Evolutionary conservation across 2,797 vertebrate genomes (phyloP).

Genomic region (Cirrhinus mrigala): DNA sequence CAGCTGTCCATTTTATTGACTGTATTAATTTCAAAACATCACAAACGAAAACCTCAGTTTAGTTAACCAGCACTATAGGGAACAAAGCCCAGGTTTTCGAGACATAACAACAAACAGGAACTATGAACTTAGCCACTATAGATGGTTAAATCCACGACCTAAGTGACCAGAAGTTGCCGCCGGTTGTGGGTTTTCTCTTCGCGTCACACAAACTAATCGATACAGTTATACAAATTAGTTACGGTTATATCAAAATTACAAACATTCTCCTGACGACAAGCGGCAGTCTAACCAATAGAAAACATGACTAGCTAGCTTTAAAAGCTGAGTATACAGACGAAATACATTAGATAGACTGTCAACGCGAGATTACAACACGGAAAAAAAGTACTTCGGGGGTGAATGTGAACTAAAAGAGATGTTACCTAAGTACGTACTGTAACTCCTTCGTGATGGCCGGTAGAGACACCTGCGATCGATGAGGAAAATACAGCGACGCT

Average conservation of each 20-base stretch:
- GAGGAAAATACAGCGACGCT: constrained; percentile 22
- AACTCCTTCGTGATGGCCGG: constrained; percentile 12
- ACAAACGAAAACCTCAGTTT: neutral
- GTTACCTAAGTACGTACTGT: constrained; percentile 26
- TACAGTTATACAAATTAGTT: neutral
- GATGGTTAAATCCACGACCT: neutral
- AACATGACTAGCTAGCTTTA: constrained; percentile 10
- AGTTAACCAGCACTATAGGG: neutral
- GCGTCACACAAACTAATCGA: neutral
- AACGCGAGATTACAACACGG: neutral
- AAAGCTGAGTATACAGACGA: neutral
- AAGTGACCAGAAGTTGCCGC: neutral
- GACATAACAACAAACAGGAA: neutral
- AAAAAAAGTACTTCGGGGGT: neutral
- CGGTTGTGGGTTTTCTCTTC: neutral
- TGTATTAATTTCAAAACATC: neutral
- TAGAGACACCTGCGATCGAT: constrained; percentile 33
- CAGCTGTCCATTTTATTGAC: neutral
- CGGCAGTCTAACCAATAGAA: neutral
- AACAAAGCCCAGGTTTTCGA: neutral
- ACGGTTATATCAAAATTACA: neutral
- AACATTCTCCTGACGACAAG: neutral
- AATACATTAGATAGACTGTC: neutral
- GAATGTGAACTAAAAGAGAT: neutral
- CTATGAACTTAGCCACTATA: neutral